phyloP scores from a whole-genome alignment of 1,140 invertebrate species.

The Musca domestica region DNA sequence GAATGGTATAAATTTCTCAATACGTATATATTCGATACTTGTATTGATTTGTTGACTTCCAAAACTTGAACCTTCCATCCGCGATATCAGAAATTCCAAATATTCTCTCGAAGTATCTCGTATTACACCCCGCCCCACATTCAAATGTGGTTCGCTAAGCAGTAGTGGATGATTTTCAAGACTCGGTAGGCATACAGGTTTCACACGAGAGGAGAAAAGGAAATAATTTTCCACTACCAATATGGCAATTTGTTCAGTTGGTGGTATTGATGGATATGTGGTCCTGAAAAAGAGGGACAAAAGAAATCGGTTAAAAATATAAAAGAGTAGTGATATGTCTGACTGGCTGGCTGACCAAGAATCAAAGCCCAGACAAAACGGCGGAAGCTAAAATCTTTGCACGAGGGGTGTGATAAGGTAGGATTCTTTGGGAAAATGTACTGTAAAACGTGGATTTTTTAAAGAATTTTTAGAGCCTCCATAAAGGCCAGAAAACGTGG shows the following conservation, averaged over 20 bases:
- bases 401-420: no score
- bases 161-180: neutral
- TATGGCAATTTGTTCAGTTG: neutral
- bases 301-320: no score
- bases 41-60: no score
- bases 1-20: neutral
- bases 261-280: neutral
- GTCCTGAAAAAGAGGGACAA: neutral
- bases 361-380: no score
- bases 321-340: no score
- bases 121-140: neutral
- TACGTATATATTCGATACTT: neutral
- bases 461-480: no score
- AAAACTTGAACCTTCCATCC: neutral
- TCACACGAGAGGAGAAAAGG: neutral
- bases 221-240: conserved; percentile 9
- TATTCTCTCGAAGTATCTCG: neutral
- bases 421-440: no score
- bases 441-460: no score
- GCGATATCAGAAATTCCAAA: conserved; percentile 5
- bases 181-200: conserved; percentile 4
- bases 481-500: no score
- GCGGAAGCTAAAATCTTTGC: no score
- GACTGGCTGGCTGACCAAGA: no score
- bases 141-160: neutral